Base-by-base conservation (phyloP, 2,888 invertebrate genomes). In the Eristalis tenax region DNA sequence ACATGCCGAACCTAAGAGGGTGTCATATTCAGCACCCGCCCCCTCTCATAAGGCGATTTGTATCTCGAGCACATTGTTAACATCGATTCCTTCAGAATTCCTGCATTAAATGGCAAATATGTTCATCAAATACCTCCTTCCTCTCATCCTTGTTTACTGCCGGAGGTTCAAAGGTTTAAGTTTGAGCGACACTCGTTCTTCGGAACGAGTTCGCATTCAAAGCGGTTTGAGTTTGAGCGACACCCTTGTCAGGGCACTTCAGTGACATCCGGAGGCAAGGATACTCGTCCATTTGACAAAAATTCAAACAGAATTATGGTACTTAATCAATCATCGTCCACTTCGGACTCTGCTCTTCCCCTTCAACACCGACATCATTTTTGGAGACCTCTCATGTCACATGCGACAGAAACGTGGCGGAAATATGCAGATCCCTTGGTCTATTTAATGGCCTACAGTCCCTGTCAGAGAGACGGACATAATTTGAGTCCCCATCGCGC, bases 1-100 rank as follows among this genome's bases (percentile, higher is more conserved):
- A 8, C 56, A 22, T 18, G 4, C 57, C 5, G 64, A 6, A 35
- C 13, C 40, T 13, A 2, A 8, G 13, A 5, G 43, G 35, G 22
- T 11, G 4, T 26, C 4, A 15, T 10, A 35, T 15, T 28, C 38
- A 13, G 6, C 6, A 18, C 28, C 18, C 6, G 10, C 32, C 56
- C 5, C 32, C 18, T 13, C 26, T n/a, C 18, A 26, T 4, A 59
- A 35, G 64, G 57, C 56, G 73, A 66, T 59, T 69, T 65, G 56
- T 56, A 40, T 28, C 75, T 80, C 65, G 70, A 84, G 74, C 40
- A 70, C 65, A 75, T 80, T 75, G 80, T 28, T 65, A 84, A 84
- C 75, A 80, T 70, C 80, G 43, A 65, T 70, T 80, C 74, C 70
- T 70, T 79, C 57, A 38, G 26, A 78, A 56, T 57, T 73, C 22